Evolutionary conservation across 53 echinoderm and acorn worm genomes (phyloP).

Genomic region (Crossaster papposus): DNA sequence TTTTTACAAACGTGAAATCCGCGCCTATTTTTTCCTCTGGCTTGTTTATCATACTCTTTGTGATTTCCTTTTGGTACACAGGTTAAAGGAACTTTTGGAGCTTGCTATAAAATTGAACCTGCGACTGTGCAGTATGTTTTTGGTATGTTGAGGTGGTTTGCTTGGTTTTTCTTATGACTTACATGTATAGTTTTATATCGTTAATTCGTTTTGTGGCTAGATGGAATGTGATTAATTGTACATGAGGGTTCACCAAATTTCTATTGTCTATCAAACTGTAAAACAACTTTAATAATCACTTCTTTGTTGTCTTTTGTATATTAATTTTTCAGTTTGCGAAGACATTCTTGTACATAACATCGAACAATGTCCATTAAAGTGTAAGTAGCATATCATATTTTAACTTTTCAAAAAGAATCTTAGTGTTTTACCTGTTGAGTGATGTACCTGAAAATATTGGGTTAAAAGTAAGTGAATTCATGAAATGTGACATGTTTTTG

Average conservation of each 20-base stretch:
- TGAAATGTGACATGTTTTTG: too few relatives aligned
- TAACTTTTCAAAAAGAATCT: too few relatives aligned
- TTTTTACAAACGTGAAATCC: too few relatives aligned
- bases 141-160: constrained; percentile 9
- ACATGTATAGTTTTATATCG: too few relatives aligned
- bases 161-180: neutral
- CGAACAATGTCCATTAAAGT: neutral
- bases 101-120: constrained; percentile 12
- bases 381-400: neutral
- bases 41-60: neutral
- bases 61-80: neutral
- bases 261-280: neutral
- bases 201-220: too few relatives aligned
- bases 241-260: neutral
- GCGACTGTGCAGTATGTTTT: neutral
- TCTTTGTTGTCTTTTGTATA: neutral
- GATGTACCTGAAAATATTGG: too few relatives aligned
- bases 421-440: too few relatives aligned
- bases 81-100: constrained; percentile 24
- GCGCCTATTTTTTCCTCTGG: neutral
- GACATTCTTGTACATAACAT: neutral
- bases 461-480: too few relatives aligned
- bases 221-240: too few relatives aligned
- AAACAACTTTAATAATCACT: too few relatives aligned
- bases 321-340: neutral